Evolutionary conservation across 2,888 invertebrate species (phyloP).

Genomic region (Sinelater perroti): DNA sequence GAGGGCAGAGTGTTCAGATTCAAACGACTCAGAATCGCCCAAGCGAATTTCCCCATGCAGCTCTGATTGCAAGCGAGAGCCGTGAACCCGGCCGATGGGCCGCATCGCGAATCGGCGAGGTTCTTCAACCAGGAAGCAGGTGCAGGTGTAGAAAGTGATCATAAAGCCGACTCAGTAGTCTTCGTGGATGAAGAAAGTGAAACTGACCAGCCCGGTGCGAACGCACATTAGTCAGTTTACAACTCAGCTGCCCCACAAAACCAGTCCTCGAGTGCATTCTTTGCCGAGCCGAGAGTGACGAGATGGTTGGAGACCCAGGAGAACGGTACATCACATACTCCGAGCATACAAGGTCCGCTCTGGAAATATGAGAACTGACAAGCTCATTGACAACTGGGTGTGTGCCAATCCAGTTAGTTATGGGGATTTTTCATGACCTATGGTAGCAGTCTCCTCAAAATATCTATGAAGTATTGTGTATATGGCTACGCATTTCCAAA

Average conservation of each 20-base stretch:
- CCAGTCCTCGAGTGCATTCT: constrained; percentile 13
- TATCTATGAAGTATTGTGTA: too few relatives aligned
- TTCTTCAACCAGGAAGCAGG: constrained; percentile 44
- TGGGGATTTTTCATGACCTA: too few relatives aligned
- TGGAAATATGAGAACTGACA: too few relatives aligned
- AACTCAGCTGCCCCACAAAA: constrained; percentile 18
- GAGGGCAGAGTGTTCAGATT: too few relatives aligned
- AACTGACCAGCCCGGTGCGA: constrained; percentile 19
- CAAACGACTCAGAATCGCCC: too few relatives aligned
- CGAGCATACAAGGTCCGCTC: too few relatives aligned
- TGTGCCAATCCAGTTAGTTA: too few relatives aligned
- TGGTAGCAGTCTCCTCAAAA: too few relatives aligned
- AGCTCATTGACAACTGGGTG: too few relatives aligned
- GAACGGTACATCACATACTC: constrained; percentile 14
- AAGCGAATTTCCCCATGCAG: too few relatives aligned
- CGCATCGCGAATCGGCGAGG: constrained; percentile 18
- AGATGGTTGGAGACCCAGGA: background rate
- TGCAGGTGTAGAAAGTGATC: constrained; percentile 37
- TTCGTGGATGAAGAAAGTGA: constrained; percentile 34
- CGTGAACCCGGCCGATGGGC: constrained; percentile 1
- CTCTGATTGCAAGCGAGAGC: too few relatives aligned
- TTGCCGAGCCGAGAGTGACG: constrained; percentile 19
- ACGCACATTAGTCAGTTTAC: constrained; percentile 14
- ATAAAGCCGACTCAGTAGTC: constrained; percentile 20
- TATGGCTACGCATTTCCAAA: too few relatives aligned